These are phyloP conservation scores for Microtus montanus DNA, from an alignment of 2,113 vertebrate species.

Conservation along the genomic window DNA sequence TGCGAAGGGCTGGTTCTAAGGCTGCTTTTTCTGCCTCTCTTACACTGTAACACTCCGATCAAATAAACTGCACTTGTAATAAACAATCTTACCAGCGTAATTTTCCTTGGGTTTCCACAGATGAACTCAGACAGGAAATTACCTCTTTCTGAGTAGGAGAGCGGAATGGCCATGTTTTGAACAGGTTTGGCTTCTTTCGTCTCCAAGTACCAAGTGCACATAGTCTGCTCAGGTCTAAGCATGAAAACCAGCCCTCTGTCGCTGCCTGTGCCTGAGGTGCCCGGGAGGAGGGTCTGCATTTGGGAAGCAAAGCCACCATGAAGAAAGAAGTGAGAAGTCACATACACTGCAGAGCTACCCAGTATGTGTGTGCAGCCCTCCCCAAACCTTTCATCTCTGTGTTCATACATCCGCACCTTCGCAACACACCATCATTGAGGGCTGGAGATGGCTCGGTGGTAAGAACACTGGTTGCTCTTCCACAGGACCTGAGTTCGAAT, in stretches of 20 bases:
- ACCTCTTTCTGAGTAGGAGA: slow-evolving; percentile 90
- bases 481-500: not conserved
- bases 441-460: not conserved
- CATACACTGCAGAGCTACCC: not conserved
- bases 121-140: not conserved
- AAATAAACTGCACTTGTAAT: not conserved
- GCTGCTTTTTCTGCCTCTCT: not conserved
- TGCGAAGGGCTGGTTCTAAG: not conserved
- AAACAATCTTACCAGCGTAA: not conserved
- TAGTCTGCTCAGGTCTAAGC: slow-evolving; percentile 84
- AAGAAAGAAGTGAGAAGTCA: not conserved
- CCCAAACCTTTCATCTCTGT: not conserved
- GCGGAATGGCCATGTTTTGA: slow-evolving; percentile 87
- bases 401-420: not conserved
- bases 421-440: not conserved
- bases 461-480: not conserved
- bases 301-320: not conserved
- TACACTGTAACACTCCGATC: not conserved
- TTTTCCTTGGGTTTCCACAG: not conserved
- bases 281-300: slow-evolving; percentile 81
- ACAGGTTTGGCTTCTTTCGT: slow-evolving; percentile 79
- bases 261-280: slow-evolving; percentile 84
- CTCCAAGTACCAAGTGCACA: slow-evolving; percentile 88
- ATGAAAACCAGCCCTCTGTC: slow-evolving; percentile 90
- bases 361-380: not conserved